Evolutionary conservation across 1,140 invertebrate genomes (phyloP).

Genomic region (Heliconius melpomene): DNA sequence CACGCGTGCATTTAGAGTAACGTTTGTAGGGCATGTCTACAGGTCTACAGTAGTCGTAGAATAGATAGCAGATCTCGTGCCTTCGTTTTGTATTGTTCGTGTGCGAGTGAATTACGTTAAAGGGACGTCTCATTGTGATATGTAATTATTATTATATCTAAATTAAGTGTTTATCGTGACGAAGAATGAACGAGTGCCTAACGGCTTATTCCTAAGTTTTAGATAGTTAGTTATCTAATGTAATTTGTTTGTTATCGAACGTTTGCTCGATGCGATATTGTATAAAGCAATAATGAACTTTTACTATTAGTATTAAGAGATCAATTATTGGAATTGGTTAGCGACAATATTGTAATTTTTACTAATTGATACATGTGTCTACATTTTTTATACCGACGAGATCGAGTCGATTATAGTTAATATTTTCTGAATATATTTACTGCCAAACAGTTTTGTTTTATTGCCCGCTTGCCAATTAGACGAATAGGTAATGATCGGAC

Average conservation of each 20-base stretch:
- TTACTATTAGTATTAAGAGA: conserved; percentile 70
- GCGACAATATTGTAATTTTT: conserved; percentile 75
- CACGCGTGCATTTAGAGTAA: conserved; percentile 73
- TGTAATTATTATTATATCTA: conserved; percentile 81
- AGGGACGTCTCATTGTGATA: conserved; percentile 80
- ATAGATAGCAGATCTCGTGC: conserved; percentile 74
- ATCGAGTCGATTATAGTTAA: conserved; percentile 72
- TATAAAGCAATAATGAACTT: conserved; percentile 79
- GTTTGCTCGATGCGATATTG: conserved; percentile 77
- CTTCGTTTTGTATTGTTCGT: conserved; percentile 76
- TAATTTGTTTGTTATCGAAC: conserved; percentile 74
- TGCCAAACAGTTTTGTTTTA: conserved; percentile 70
- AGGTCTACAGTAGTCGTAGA: conserved; percentile 74
- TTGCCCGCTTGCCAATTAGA: conserved; percentile 38
- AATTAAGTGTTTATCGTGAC: conserved; percentile 80
- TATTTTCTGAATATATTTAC: conserved; percentile 81
- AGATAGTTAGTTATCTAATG: conserved; percentile 68
- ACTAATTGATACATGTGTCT: conserved; percentile 63
- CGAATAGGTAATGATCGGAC: neutral
- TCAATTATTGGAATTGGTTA: conserved; percentile 65
- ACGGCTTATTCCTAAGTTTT: conserved; percentile 66
- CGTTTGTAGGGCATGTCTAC: conserved; percentile 70
- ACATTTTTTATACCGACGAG: conserved; percentile 71
- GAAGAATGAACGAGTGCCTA: conserved; percentile 63
- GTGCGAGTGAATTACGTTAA: conserved; percentile 70